phyloP scores from a whole-genome alignment of 2,797 vertebrate species.

The Fringilla coelebs region DNA sequence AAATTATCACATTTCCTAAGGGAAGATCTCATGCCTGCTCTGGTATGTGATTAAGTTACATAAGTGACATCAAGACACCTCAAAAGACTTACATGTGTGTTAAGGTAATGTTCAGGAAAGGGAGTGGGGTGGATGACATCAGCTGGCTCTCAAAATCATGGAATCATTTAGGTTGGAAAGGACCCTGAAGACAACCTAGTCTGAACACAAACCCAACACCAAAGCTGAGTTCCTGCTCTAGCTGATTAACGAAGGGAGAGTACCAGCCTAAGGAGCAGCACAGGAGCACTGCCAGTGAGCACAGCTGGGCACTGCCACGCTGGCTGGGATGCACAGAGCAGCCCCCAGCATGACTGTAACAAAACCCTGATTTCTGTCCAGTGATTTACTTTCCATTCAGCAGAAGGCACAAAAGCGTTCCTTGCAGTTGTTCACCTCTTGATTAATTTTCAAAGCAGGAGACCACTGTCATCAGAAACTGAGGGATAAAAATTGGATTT shows the following conservation, averaged over 20 bases:
- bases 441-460: not conserved
- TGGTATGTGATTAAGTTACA: not conserved
- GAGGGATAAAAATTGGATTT: not conserved
- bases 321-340: not conserved
- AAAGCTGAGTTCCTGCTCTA: not conserved
- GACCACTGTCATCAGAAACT: not conserved
- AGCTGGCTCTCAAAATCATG: not conserved
- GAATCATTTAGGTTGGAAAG: not conserved
- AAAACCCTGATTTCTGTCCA: not conserved
- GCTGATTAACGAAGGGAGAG: fast-evolving
- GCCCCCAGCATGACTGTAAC: fast-evolving
- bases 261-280: not conserved
- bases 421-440: not conserved
- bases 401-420: not conserved
- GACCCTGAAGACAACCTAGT: too few relatives aligned
- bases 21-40: not conserved
- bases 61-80: not conserved
- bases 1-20: not conserved
- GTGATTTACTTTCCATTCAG: not conserved
- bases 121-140: not conserved
- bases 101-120: not conserved
- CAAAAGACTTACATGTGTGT: not conserved
- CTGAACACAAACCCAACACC: too few relatives aligned
- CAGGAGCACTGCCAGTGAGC: fast-evolving
- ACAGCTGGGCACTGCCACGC: fast-evolving